phyloP scores from a whole-genome alignment of 2,113 vertebrate species.

The Girardinichthys multiradiatus region DNA sequence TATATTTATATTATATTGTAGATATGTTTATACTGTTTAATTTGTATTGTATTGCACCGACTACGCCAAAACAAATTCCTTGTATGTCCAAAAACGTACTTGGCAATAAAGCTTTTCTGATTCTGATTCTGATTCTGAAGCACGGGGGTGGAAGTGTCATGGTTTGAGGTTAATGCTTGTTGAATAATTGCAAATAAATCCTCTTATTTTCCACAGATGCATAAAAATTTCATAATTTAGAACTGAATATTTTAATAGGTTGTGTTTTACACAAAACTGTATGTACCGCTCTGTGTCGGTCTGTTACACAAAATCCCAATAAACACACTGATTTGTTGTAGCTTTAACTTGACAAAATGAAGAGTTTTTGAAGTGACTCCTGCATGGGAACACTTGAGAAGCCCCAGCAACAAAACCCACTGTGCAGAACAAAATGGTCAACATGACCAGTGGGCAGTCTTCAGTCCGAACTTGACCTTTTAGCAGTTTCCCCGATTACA shows the following conservation, averaged over 20 bases:
- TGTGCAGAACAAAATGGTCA: background rate
- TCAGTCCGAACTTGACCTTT: slow-evolving; percentile 61
- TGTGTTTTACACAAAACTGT: background rate
- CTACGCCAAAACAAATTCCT: too few relatives aligned
- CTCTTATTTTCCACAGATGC: too few relatives aligned
- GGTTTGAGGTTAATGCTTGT: background rate
- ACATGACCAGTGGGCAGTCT: slow-evolving; percentile 27
- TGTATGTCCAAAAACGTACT: too few relatives aligned
- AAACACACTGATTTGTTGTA: background rate
- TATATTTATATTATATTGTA: too few relatives aligned
- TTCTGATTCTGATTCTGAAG: too few relatives aligned
- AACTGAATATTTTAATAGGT: too few relatives aligned
- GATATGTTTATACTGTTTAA: too few relatives aligned
- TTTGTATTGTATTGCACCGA: too few relatives aligned
- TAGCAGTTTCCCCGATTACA: slow-evolving; percentile 57
- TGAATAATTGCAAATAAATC: too few relatives aligned
- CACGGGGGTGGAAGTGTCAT: background rate
- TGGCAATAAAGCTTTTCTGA: too few relatives aligned
- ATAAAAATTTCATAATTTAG: too few relatives aligned
- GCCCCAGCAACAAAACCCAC: background rate
- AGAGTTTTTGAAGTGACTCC: background rate
- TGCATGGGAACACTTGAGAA: background rate
- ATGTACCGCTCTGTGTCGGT: background rate
- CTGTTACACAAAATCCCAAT: background rate
- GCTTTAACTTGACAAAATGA: background rate